Evolutionary conservation across 2,797 vertebrate genomes (phyloP).

Genomic region (Myripristis murdjan): DNA sequence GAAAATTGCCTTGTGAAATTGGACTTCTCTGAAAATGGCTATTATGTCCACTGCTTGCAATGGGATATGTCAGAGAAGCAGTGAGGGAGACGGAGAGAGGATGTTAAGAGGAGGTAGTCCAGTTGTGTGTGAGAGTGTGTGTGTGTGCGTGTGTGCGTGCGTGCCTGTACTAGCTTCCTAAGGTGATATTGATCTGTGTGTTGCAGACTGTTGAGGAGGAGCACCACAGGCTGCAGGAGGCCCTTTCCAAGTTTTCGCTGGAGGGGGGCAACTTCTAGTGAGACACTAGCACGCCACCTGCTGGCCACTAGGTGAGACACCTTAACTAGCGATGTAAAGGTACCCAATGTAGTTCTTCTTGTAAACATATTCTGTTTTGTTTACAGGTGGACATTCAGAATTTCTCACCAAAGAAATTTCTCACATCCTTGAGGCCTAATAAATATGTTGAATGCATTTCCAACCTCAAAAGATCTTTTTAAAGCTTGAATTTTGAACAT

Average conservation of each 20-base stretch:
- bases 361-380: too few species aligned
- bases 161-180: slow-evolving; percentile 49
- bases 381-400: too few species aligned
- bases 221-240: slow-evolving; percentile 82
- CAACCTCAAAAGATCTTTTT: too few species aligned
- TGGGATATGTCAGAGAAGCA: slow-evolving; percentile 76
- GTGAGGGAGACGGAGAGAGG: slow-evolving; percentile 71
- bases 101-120: slow-evolving; percentile 69
- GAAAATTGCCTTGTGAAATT: slow-evolving; percentile 80
- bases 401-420: too few species aligned
- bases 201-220: slow-evolving; percentile 83
- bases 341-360: too few species aligned
- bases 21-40: slow-evolving; percentile 80
- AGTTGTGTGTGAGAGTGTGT: slow-evolving; percentile 40
- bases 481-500: too few species aligned
- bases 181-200: slow-evolving; percentile 74
- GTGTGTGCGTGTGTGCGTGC: slow-evolving; percentile 6
- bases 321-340: not conserved
- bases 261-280: slow-evolving; percentile 79
- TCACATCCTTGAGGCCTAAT: too few species aligned
- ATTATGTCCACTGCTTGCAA: slow-evolving; percentile 76
- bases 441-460: too few species aligned
- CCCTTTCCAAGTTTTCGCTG: slow-evolving; percentile 83
- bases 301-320: slow-evolving; percentile 77
- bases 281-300: slow-evolving; percentile 68